phyloP scores from a whole-genome alignment of 2,113 vertebrate genomes.

The Daubentonia madagascariensis region DNA sequence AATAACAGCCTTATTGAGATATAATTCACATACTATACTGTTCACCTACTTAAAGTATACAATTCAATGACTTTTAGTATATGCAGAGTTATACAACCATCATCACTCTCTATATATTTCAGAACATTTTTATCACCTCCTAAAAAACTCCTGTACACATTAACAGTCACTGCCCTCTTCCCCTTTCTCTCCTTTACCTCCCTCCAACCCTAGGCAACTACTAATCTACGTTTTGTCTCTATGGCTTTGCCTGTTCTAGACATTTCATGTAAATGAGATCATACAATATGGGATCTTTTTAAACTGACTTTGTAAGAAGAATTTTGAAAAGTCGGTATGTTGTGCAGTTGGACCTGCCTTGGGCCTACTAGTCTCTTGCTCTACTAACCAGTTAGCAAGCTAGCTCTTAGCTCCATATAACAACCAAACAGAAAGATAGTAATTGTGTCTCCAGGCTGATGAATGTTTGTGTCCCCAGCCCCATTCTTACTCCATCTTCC shows the following conservation, averaged over 20 bases:
- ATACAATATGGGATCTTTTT: not conserved
- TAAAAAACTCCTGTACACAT: not conserved
- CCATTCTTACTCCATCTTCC: constrained; percentile 43
- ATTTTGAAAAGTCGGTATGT: not conserved
- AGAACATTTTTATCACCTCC: constrained; percentile 6
- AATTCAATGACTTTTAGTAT: constrained; percentile 10
- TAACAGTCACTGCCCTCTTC: not conserved
- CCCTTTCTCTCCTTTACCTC: not conserved
- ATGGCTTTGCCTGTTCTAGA: not conserved
- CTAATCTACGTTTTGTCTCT: not conserved
- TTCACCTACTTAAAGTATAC: not conserved
- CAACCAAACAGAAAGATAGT: not conserved
- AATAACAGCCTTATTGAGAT: not conserved
- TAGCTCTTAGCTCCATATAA: not conserved
- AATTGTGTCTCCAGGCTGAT: constrained; percentile 23
- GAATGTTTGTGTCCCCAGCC: not conserved
- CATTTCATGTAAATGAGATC: constrained; percentile 32
- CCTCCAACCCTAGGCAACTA: not conserved
- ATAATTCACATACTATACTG: not conserved
- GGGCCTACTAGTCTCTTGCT: not conserved
- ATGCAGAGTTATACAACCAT: not conserved
- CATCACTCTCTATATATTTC: not conserved
- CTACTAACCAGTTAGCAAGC: not conserved
- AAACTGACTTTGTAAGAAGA: constrained; percentile 31
- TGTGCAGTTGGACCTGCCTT: not conserved